These are phyloP conservation scores for Panurus biarmicus DNA, from an alignment of 2,113 vertebrate genomes.

Conservation along the genomic window DNA sequence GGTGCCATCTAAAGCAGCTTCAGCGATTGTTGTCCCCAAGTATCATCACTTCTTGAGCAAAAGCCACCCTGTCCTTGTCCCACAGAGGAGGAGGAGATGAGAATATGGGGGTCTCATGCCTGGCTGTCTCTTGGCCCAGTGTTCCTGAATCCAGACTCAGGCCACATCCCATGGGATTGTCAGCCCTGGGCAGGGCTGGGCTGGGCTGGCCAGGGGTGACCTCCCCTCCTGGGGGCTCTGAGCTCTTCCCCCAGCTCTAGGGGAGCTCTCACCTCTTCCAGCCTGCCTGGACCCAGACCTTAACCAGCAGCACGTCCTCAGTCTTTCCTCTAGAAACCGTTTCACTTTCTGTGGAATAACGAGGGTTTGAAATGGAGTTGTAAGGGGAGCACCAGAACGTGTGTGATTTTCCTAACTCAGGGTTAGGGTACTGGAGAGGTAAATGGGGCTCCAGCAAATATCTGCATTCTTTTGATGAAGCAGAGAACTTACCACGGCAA, in stretches of 20 bases:
- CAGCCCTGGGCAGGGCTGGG: background rate
- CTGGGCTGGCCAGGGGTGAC: fast-evolving
- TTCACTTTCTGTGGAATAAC: background rate
- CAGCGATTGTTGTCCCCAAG: background rate
- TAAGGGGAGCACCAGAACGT: background rate
- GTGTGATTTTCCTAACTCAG: background rate
- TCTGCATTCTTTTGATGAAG: background rate
- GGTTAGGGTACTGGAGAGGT: background rate
- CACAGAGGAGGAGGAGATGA: background rate
- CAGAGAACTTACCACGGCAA: background rate
- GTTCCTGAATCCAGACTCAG: background rate
- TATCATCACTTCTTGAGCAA: background rate
- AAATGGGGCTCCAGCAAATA: background rate
- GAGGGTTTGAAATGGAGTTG: background rate
- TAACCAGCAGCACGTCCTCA: background rate
- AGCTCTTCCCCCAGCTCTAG: too few species aligned
- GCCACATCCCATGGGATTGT: fast-evolving
- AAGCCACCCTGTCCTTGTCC: background rate
- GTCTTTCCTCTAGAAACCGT: background rate
- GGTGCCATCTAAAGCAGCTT: background rate
- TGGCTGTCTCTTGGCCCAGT: background rate
- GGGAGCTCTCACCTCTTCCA: background rate
- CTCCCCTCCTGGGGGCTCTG: background rate
- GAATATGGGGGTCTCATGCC: background rate
- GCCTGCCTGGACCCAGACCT: fast-evolving